Conservation (phyloP, 2,797 vertebrate genomes). For the Sebastes matsubarae region DNA sequence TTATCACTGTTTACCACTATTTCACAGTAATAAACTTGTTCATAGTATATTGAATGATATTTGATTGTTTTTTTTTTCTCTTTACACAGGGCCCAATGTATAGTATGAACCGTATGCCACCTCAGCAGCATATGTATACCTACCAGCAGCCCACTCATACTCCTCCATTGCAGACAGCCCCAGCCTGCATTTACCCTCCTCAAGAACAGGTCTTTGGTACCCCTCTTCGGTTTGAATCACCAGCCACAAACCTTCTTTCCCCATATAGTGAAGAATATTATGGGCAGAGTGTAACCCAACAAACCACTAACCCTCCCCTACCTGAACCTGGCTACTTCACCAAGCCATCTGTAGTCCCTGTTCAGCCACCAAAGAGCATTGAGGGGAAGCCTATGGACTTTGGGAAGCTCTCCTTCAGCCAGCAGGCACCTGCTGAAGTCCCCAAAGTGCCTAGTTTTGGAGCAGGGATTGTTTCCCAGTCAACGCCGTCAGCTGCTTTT, state of each 20-base stretch:
- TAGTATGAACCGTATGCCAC: slow-evolving; percentile 91
- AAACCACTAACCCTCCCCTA: slow-evolving; percentile 90
- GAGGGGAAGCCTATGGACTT: slow-evolving; percentile 89
- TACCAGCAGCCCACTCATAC: slow-evolving; percentile 93
- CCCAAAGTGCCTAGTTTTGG: slow-evolving; percentile 85
- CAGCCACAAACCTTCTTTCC: slow-evolving; percentile 89
- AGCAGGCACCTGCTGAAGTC: slow-evolving; percentile 84
- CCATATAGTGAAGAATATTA: slow-evolving; percentile 94
- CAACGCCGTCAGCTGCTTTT: slow-evolving; percentile 85
- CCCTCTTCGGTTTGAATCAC: slow-evolving; percentile 92
- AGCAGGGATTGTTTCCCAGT: slow-evolving; percentile 72
- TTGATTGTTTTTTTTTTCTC: background rate
- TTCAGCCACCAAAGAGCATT: slow-evolving; percentile 83
- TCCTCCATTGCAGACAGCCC: slow-evolving; percentile 90
- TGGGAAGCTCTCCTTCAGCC: slow-evolving; percentile 88
- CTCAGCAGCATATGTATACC: slow-evolving; percentile 93
- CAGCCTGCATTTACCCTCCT: slow-evolving; percentile 93
- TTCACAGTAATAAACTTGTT: background rate
- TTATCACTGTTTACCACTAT: background rate
- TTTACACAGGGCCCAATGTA: slow-evolving; percentile 88
- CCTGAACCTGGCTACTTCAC: slow-evolving; percentile 99
- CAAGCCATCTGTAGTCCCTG: slow-evolving; percentile 84
- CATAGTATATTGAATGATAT: background rate
- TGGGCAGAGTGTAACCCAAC: slow-evolving; percentile 86
- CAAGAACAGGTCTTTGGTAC: slow-evolving; percentile 90